These are phyloP conservation scores for Chrysochloris asiatica DNA, from an alignment of 2,113 vertebrate species.

Conservation along the genomic window DNA sequence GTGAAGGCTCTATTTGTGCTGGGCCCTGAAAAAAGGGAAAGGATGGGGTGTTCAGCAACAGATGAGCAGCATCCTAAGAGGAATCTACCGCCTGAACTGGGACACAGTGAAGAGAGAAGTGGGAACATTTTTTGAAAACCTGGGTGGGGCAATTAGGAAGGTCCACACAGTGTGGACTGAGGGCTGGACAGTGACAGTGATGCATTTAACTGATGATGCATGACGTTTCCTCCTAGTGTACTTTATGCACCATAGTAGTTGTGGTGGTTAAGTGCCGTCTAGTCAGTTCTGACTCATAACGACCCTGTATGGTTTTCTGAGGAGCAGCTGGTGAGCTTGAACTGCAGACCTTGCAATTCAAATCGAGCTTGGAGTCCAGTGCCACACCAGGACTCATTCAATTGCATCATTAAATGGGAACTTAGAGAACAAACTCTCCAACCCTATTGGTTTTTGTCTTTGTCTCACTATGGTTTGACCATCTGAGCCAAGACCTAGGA, in stretches of 20 bases:
- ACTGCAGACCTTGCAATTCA: too few species aligned
- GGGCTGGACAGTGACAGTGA: not conserved
- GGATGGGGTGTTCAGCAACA: not conserved
- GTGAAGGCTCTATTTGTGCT: not conserved
- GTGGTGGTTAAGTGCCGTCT: too few species aligned
- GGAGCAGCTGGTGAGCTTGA: too few species aligned
- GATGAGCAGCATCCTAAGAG: too few species aligned
- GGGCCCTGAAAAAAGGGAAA: not conserved
- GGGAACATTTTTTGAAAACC: not conserved
- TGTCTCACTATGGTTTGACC: not conserved
- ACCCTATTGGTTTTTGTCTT: not conserved
- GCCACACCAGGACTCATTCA: not conserved
- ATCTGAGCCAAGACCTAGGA: not conserved
- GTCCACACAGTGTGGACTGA: not conserved
- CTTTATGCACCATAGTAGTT: not conserved
- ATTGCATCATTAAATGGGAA: not conserved
- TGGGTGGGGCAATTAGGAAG: not conserved
- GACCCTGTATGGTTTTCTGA: too few species aligned
- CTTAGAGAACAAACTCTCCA: not conserved
- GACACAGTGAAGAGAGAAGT: not conserved
- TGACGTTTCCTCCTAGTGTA: not conserved
- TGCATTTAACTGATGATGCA: not conserved
- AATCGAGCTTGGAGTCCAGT: too few species aligned
- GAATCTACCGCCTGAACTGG: fast-evolving
- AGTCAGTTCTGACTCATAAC: too few species aligned